Evolutionary conservation across 2,797 vertebrate species (phyloP).

Genomic region (Anas capensis): DNA sequence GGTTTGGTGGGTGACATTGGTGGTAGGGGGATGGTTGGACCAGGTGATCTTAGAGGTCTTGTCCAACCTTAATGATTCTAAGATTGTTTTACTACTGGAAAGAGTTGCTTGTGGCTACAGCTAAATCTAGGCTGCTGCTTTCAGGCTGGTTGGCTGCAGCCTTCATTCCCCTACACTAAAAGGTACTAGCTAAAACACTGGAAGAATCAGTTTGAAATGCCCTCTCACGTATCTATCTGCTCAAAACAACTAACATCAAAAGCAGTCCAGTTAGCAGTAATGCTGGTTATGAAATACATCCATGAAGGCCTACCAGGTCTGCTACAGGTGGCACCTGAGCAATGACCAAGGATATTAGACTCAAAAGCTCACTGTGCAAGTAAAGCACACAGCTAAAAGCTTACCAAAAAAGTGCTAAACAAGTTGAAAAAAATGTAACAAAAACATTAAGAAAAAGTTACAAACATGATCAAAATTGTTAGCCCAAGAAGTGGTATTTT

Average conservation of each 20-base stretch:
- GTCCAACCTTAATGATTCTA: too few relatives aligned
- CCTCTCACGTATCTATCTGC: not conserved
- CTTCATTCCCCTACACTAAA: not conserved
- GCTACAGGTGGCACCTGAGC: not conserved
- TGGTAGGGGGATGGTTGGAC: too few relatives aligned
- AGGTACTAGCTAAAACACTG: not conserved
- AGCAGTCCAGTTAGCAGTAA: not conserved
- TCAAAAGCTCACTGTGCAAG: not conserved
- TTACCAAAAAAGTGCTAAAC: not conserved
- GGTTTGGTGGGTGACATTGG: too few relatives aligned
- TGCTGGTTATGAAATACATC: rapidly evolving
- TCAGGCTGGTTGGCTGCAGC: not conserved
- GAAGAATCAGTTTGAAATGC: not conserved
- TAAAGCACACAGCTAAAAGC: not conserved
- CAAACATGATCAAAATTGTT: not conserved
- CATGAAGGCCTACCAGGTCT: not conserved
- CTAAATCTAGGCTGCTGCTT: not conserved
- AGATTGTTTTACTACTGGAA: not conserved
- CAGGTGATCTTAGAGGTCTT: too few relatives aligned
- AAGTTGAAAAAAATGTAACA: not conserved
- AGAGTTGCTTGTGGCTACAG: not conserved
- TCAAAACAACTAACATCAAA: not conserved
- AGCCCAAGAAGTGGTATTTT: not conserved
- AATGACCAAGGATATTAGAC: not conserved
- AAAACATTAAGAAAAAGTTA: not conserved